Percentiles rank a stretch among this genome's conserved stretches.
Conservation (phyloP, 1,140 invertebrate species). For the Oryctes rhinoceros region DNA sequence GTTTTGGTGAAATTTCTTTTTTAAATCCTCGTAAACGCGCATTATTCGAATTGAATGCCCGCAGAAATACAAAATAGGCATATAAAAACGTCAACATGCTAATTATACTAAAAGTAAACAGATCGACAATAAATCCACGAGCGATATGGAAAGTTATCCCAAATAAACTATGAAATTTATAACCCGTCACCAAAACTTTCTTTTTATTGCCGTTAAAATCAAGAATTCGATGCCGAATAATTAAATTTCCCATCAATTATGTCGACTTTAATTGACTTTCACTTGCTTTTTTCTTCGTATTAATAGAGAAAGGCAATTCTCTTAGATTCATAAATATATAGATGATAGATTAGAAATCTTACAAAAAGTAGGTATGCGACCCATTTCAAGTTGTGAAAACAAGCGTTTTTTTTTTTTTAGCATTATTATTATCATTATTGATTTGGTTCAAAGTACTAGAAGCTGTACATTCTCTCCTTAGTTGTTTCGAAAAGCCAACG, state of each 20-base stretch:
- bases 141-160: background rate
- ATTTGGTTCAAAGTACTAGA: background rate
- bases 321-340: background rate
- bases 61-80: too few species aligned
- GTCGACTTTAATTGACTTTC: conserved; percentile 14
- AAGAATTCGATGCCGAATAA: background rate
- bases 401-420: background rate
- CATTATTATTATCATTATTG: background rate
- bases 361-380: background rate
- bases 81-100: too few species aligned
- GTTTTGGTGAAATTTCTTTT: too few species aligned
- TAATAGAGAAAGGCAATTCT: conserved; percentile 19
- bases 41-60: too few species aligned
- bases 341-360: conserved; percentile 13
- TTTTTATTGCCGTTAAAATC: background rate
- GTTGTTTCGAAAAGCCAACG: too few species aligned
- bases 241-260: background rate
- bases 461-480: too few species aligned
- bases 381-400: background rate
- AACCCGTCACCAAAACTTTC: background rate
- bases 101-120: too few species aligned
- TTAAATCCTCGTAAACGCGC: too few species aligned
- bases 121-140: too few species aligned
- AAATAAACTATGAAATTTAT: background rate
- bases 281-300: background rate